Evolutionary conservation across 2,888 invertebrate species (phyloP).

Genomic region (Meiosimyza platycephala): DNA sequence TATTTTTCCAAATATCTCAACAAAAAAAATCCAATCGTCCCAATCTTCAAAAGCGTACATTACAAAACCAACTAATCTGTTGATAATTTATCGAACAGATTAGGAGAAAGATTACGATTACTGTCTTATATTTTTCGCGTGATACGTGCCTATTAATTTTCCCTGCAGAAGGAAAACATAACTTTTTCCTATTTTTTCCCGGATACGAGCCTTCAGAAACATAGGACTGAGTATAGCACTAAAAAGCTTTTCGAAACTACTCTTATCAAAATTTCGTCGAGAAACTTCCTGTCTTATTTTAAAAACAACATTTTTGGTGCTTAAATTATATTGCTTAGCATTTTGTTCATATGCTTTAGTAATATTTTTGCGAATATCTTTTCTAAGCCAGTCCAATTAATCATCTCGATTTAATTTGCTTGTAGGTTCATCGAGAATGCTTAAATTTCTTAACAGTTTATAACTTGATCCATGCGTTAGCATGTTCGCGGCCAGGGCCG

Average conservation of each 20-base stretch:
- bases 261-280: conserved; percentile 5
- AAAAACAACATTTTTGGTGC: conserved; percentile 9
- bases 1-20: no score
- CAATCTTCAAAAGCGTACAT: no score
- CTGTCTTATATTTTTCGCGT: not conserved
- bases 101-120: no score
- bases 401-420: not conserved
- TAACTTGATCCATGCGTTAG: conserved; percentile 21
- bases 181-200: not conserved
- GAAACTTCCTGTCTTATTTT: conserved; percentile 24
- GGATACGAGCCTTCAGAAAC: conserved; percentile 2
- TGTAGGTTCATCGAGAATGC: not conserved
- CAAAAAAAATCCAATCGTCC: no score
- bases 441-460: not conserved
- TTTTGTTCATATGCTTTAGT: conserved; percentile 15
- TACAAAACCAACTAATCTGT: no score
- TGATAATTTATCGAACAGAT: no score
- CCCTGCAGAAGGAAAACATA: not conserved
- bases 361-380: conserved; percentile 18
- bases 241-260: not conserved
- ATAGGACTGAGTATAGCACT: not conserved
- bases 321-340: not conserved
- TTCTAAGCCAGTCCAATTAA: not conserved
- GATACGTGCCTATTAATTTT: not conserved
- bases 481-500: no score